Percentiles rank a stretch among this genome's conserved stretches.
These are phyloP conservation scores for Microplitis manilae DNA, from an alignment of 2,888 invertebrate genomes.

Conservation along the genomic window DNA sequence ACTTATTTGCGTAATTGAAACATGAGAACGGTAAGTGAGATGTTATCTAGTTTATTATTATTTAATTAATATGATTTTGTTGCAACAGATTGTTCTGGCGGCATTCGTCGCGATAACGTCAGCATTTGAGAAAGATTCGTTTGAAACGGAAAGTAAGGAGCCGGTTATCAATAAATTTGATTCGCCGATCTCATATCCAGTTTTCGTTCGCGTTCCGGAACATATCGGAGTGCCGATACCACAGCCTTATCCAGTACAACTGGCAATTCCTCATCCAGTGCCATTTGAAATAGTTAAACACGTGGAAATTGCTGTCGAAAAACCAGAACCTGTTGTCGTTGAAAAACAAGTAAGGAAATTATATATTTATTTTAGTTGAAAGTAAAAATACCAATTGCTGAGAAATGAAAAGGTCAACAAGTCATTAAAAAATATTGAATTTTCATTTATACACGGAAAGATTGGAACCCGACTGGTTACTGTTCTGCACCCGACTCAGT, in stretches of 20 bases:
- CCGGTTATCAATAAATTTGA: constrained; percentile 70
- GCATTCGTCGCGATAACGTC: constrained; percentile 55
- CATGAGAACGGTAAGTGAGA: not conserved
- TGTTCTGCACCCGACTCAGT: no score
- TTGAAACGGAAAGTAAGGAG: constrained; percentile 64
- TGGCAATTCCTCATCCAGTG: constrained; percentile 69
- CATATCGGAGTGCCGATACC: constrained; percentile 75
- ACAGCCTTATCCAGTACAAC: constrained; percentile 76
- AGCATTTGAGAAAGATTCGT: constrained; percentile 63
- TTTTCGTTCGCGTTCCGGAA: constrained; percentile 74
- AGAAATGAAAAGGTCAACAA: not conserved
- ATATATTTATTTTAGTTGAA: not conserved
- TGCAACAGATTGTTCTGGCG: constrained; percentile 57
- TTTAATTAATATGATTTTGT: constrained; percentile 31
- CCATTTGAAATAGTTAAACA: constrained; percentile 74
- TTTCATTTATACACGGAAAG: no score
- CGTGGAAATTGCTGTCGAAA: constrained; percentile 75
- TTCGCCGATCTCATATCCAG: constrained; percentile 75
- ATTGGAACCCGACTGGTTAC: no score
- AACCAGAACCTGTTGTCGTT: constrained; percentile 75
- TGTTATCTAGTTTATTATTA: no score
- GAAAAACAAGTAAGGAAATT: constrained; percentile 72
- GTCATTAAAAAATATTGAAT: no score
- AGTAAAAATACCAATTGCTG: not conserved
- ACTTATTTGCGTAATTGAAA: not conserved